phyloP scores from a whole-genome alignment of 2,797 vertebrate genomes.

The Toxotes lorentzi region DNA sequence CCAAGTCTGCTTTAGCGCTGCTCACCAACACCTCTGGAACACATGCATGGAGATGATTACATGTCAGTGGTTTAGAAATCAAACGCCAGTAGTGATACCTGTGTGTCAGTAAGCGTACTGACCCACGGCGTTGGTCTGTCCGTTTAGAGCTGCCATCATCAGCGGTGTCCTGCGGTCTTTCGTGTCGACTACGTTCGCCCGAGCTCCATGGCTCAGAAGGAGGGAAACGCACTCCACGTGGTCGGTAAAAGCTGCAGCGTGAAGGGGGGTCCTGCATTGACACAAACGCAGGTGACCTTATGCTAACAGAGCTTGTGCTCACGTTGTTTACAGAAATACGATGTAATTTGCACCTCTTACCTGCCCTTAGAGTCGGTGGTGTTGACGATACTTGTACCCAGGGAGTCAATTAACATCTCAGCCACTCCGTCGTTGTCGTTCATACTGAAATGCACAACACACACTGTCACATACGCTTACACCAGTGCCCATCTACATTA shows the following conservation, averaged over 20 bases:
- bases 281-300: not conserved
- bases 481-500: not conserved
- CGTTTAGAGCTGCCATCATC: constrained; percentile 97
- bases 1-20: constrained; percentile 94
- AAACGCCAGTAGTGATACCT: not conserved
- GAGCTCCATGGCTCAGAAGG: constrained; percentile 92
- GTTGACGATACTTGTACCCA: constrained; percentile 91
- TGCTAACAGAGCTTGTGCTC: too few species aligned
- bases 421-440: constrained; percentile 96
- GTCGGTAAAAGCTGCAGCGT: constrained; percentile 94
- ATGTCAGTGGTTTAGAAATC: not conserved
- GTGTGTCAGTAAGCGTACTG: constrained; percentile 53
- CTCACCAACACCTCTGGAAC: constrained; percentile 93
- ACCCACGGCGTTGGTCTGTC: constrained; percentile 97
- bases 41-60: constrained; percentile 29
- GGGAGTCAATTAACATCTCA: constrained; percentile 94
- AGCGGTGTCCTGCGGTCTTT: constrained; percentile 89
- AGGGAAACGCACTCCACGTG: constrained; percentile 94
- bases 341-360: constrained; percentile 76
- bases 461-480: constrained; percentile 4
- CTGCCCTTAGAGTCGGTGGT: constrained; percentile 93
- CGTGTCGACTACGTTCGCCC: constrained; percentile 88
- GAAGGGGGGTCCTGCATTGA: constrained; percentile 89
- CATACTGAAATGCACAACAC: constrained; percentile 85
- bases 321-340: not conserved